A percentile compares a stretch with the other conserved stretches of the same genome.
Evolutionary conservation across 2,113 vertebrate species (phyloP).

Genomic region (Sphyrna mokarran): DNA sequence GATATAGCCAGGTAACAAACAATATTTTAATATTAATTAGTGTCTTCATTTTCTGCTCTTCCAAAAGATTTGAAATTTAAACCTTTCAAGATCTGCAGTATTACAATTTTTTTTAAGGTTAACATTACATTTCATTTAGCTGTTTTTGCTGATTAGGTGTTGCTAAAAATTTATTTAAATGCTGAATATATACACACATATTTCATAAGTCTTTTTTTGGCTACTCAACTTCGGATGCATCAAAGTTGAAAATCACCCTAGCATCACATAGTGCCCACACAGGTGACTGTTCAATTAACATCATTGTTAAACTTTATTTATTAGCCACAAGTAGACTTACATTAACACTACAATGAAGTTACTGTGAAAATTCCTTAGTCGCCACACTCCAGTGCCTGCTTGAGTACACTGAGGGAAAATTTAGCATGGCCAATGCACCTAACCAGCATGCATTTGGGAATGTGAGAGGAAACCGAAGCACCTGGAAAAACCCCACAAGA

Average conservation of each 20-base stretch:
- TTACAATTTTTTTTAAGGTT: background rate
- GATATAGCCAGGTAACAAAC: slow-evolving; percentile 73
- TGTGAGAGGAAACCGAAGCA: no score
- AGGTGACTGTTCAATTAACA: background rate
- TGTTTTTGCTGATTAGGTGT: background rate
- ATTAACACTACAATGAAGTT: no score
- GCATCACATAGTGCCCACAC: background rate
- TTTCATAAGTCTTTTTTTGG: background rate
- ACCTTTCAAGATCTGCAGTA: background rate
- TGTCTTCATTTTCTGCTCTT: slow-evolving; percentile 6
- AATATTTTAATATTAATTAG: background rate
- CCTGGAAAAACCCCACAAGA: no score
- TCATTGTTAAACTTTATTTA: background rate
- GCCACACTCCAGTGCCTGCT: no score
- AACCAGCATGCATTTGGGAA: no score
- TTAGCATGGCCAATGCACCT: no score
- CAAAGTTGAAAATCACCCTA: background rate
- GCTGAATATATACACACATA: background rate
- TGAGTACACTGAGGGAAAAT: no score
- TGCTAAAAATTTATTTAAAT: background rate
- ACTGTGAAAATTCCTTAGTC: no score
- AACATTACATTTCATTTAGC: background rate
- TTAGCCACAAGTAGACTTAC: no score
- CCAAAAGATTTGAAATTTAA: background rate
- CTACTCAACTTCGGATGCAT: background rate